Base-by-base conservation (phyloP, 2,113 vertebrate species). In the Mobula birostris region DNA sequence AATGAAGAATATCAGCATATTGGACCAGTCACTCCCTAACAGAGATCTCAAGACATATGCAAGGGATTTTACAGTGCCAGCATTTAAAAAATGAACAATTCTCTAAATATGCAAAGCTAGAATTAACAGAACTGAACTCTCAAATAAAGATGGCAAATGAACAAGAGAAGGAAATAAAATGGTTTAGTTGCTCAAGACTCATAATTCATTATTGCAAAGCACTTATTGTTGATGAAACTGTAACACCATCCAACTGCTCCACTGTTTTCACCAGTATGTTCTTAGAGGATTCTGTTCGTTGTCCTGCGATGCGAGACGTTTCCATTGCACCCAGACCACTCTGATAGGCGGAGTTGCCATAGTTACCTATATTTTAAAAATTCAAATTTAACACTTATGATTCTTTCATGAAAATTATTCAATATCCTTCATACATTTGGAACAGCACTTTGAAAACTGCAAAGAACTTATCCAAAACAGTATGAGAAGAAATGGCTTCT, bases 61-160 rank as follows among this genome's bases (percentile, higher is more conserved):
- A 63, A 61, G 58, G 24, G 11, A 63, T 61, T 87, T 61, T 58
- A 29, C 27, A 61, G 56, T 63, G 83, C 63, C 2, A 63, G 12
- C n/a, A 61, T n/a, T 61, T n/a, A n/a, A 56, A 27, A 8, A 83
- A 48, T 48, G 3, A 12, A 70, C 11, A 14, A 5, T 58, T 27
- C 29, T n/a, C 56, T 24, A 87, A 87, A n/a, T 11, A n/a, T 87
- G 83, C 58, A 87, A 87, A 87, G 12, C 83, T 63, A 87, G 80
- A 56, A 83, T 58, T 83, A 58, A 11, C 48, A 58, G 58, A 87
- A 87, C 14, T 15, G 27, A n/a, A 87, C 11, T 87, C 24, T 14
- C 8, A 87, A 27, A 6, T 29, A 15, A 61, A 61, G 24, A 87
- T 87, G 24, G 5, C 21, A 61, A 58, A 87, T 87, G 83, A 61